phyloP scores from a whole-genome alignment of 2,797 vertebrate genomes.

The Dicrostonyx torquatus region DNA sequence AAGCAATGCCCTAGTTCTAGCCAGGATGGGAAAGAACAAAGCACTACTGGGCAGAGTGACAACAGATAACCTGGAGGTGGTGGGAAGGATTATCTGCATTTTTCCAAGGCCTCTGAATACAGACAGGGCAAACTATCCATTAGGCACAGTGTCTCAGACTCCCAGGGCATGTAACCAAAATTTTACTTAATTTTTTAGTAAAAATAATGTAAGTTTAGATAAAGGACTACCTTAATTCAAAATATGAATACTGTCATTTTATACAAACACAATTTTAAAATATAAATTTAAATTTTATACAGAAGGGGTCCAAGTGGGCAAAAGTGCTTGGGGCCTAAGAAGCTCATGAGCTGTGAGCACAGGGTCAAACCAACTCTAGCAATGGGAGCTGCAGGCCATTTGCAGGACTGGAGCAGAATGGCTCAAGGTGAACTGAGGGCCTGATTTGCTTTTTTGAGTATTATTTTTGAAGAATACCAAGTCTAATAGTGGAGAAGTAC shows the following conservation, averaged over 20 bases:
- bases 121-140: neutral
- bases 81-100: neutral
- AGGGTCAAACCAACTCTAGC: neutral
- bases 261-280: conserved; percentile 7
- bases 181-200: conserved; percentile 33
- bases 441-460: neutral
- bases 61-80: neutral
- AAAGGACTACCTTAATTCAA: neutral
- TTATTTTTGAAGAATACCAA: conserved; percentile 38
- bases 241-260: neutral
- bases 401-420: neutral
- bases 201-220: neutral
- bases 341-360: neutral
- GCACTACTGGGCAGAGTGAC: neutral
- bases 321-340: neutral
- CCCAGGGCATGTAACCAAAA: neutral
- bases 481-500: neutral
- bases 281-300: conserved; percentile 6
- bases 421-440: neutral
- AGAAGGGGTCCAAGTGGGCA: neutral
- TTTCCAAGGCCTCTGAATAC: neutral
- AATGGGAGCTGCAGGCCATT: neutral
- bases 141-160: neutral
- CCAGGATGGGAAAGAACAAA: neutral
- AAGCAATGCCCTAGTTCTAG: neutral